Conservation (phyloP, 2,113 vertebrate species). For the Stegostoma tigrinum region DNA sequence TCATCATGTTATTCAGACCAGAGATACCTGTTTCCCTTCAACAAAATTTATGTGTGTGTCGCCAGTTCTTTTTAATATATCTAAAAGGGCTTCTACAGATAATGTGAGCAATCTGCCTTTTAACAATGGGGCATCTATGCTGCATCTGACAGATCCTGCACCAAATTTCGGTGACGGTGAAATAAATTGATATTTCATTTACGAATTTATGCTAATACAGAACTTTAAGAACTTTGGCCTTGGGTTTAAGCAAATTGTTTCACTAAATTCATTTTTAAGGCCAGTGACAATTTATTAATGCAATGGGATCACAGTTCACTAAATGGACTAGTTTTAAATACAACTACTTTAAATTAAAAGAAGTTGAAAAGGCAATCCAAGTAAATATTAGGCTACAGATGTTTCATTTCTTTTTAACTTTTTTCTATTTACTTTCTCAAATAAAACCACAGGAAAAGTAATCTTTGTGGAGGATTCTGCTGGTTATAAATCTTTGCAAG, state of each 20-base stretch:
- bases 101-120: neutral
- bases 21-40: conserved; percentile 28
- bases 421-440: neutral
- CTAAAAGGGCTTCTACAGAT: neutral
- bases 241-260: neutral
- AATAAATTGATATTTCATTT: neutral
- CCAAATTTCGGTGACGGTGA: neutral
- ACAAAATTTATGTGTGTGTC: neutral
- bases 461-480: neutral
- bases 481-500: neutral
- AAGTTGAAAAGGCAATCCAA: neutral
- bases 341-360: neutral
- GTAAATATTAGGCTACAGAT: neutral
- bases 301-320: neutral
- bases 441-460: neutral
- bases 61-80: neutral
- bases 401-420: neutral
- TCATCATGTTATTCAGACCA: neutral
- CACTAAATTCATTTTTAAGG: neutral
- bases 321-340: neutral
- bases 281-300: neutral
- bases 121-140: neutral
- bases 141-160: neutral
- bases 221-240: neutral
- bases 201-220: neutral